Evolutionary conservation across 1,140 invertebrate species (phyloP).

Genomic region (Uloborus diversus): DNA sequence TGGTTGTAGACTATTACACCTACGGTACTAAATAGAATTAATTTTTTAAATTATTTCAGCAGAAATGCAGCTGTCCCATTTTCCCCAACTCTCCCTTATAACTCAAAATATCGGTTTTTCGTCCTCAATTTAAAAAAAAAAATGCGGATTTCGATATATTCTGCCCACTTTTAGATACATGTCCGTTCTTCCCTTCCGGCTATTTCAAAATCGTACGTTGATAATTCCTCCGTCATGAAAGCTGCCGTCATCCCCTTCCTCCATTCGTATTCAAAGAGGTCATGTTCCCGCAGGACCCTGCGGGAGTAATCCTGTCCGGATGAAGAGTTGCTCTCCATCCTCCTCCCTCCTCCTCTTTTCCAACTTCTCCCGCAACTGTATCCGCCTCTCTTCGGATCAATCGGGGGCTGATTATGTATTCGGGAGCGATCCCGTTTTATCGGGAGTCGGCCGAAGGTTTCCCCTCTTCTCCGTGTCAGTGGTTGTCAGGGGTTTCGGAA

Average conservation of each 20-base stretch:
- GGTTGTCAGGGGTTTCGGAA: neutral
- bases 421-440: neutral
- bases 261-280: conserved; percentile 34
- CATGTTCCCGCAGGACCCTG: neutral
- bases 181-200: no score
- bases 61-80: no score
- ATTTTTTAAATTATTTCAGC: no score
- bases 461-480: neutral
- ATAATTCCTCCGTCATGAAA: neutral
- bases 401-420: conserved; percentile 37
- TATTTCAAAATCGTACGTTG: no score
- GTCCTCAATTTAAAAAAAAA: neutral
- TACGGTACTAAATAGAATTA: no score
- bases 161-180: neutral
- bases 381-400: neutral
- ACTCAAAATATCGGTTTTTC: neutral
- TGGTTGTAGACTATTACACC: no score
- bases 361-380: no score
- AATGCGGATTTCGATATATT: neutral
- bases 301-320: neutral
- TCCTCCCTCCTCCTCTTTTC: neutral
- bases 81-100: no score
- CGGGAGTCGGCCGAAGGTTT: neutral
- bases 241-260: neutral
- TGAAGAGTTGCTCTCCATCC: neutral